phyloP scores from a whole-genome alignment of 2,113 vertebrate genomes.

The Pteruthius melanotis region DNA sequence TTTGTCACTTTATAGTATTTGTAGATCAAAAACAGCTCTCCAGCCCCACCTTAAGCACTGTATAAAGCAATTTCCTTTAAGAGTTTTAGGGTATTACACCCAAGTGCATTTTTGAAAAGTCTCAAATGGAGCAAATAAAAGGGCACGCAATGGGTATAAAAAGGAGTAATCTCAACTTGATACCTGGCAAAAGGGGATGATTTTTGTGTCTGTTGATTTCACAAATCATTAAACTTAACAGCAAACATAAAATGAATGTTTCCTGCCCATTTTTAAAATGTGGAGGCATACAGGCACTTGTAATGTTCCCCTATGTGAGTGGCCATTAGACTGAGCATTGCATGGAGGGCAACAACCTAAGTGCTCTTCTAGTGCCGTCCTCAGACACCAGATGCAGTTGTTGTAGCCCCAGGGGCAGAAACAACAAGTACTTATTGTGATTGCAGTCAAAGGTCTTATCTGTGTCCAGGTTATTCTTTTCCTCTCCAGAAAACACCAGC shows the following conservation, averaged over 20 bases:
- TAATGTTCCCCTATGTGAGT: background rate
- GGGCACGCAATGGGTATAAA: background rate
- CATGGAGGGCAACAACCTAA: background rate
- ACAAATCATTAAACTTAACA: conserved; percentile 66
- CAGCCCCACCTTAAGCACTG: background rate
- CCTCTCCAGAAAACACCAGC: background rate
- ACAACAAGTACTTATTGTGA: background rate
- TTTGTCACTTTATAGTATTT: conserved; percentile 11
- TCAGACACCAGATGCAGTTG: background rate
- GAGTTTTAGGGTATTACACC: conserved; percentile 38
- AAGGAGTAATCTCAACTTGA: conserved; percentile 29
- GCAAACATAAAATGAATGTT: conserved; percentile 55
- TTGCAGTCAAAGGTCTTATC: conserved; percentile 20
- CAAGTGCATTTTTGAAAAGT: background rate
- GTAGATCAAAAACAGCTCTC: background rate
- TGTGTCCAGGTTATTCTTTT: background rate
- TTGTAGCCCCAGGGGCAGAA: background rate
- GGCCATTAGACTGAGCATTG: background rate
- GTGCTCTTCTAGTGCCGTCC: background rate
- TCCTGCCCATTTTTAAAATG: conserved; percentile 24
- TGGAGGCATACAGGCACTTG: background rate
- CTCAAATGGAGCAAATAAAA: conserved; percentile 26
- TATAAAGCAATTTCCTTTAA: background rate
- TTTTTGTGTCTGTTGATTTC: conserved; percentile 54
- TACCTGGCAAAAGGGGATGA: background rate